Evolutionary conservation across 1,140 invertebrate genomes (phyloP), one percentile per base, ranked within the genome.

Genomic region (Diprion similis): DNA sequence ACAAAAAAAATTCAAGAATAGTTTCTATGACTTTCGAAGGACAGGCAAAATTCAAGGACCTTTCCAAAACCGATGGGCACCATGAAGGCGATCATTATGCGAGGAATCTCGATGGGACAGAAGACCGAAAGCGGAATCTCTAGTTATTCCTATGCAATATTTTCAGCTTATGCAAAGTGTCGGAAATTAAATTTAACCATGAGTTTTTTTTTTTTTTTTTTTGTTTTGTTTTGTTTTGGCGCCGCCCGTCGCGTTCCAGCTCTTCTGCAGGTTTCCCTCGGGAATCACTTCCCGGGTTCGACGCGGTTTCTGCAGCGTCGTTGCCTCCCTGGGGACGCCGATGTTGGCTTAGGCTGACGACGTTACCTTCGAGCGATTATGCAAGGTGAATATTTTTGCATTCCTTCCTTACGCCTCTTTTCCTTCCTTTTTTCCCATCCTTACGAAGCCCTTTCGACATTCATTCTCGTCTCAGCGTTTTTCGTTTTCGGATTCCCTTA

Each of bases 141-240:
- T 59, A 59, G 11, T 59, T 8, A 59, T 59, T 59, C 51, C 24
- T 37, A 37, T 37, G 24, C 6, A 37, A 59, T 59, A 18, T 68
- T 68, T 68, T 68, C 17, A 45, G 37, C 37, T 68, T 68, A 68
- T 68, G 66, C 66, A 68, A 68, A 68, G 18, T 68, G 15, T 68
- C 6, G 37, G 18, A 68, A 68, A 68, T 68, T 18, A 68, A 79
- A 79, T 82, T 82, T 79, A 79, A 68, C 74, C 77, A 77, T 66
- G 75, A 74, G 73, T 80, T 76, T 76, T 75, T 78, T 17, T 51
- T 72, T 73, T 11, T 66, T 46, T 17, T 68, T 37, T 37, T 37
- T 37, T 37, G 2, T 37, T 37, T 37, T 37, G 2, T 46, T 17
- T 68, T 76, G 67, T 72, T 76, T 74, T 72, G 51, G 48, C 11